Conservation (phyloP, 2,797 vertebrate species). For the Pyrocephalus nanus region DNA sequence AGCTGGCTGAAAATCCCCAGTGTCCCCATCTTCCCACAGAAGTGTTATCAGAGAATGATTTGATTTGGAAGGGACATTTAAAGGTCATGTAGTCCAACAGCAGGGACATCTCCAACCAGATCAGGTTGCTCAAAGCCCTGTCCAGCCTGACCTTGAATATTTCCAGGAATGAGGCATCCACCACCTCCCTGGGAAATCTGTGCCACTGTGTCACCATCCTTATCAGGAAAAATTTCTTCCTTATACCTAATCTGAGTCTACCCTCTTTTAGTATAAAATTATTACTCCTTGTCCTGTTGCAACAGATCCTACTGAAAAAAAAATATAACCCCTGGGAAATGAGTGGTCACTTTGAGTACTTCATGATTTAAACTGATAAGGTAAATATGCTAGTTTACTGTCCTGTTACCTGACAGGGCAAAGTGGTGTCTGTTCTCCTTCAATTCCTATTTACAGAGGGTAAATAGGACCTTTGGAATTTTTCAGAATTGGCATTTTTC, state of each 20-base stretch:
- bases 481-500: neutral
- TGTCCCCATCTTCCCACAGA: neutral
- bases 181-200: neutral
- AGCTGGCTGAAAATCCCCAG: neutral
- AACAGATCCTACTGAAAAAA: neutral
- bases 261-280: neutral
- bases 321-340: neutral
- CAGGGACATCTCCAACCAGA: neutral
- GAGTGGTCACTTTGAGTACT: neutral
- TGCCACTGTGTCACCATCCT: neutral
- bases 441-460: neutral
- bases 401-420: neutral
- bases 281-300: neutral
- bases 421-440: neutral
- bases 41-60: neutral
- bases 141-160: neutral
- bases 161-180: neutral
- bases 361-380: neutral
- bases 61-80: neutral
- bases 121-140: neutral
- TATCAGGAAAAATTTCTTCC: accelerated
- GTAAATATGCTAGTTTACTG: neutral
- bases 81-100: neutral
- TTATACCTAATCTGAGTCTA: neutral
- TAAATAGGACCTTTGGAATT: neutral